phyloP scores from a whole-genome alignment of 2,797 vertebrate genomes.

The Gymnoscopelus braueri region DNA sequence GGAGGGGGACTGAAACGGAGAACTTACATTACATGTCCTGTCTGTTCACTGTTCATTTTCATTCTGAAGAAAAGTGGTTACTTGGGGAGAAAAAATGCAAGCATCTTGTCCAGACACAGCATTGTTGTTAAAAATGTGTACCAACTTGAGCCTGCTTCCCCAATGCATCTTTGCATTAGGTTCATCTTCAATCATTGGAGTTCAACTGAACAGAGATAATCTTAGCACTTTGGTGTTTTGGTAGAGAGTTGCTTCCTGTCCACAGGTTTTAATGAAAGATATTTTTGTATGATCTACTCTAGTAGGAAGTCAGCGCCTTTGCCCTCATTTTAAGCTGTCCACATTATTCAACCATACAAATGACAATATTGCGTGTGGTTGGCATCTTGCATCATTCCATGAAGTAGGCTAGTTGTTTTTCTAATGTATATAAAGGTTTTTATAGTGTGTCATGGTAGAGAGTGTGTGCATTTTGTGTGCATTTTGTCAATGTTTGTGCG shows the following conservation, averaged over 20 bases:
- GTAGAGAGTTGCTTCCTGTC: constrained; percentile 4
- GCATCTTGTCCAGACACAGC: neutral
- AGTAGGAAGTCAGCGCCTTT: constrained; percentile 22
- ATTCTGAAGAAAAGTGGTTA: constrained; percentile 19
- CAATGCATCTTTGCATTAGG: neutral
- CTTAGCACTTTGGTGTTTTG: constrained; percentile 5
- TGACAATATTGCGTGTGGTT: constrained; percentile 36
- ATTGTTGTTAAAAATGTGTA: neutral
- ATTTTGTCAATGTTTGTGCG: constrained; percentile 14
- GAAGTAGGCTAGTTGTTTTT: constrained; percentile 58
- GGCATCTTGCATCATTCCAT: constrained; percentile 72
- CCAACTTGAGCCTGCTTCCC: neutral
- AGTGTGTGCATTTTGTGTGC: constrained; percentile 28
- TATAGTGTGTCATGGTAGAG: constrained; percentile 54
- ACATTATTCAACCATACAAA: constrained; percentile 40
- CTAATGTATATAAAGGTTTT: constrained; percentile 78
- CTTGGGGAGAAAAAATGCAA: constrained; percentile 29
- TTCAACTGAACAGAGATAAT: constrained; percentile 3
- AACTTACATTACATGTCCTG: constrained; percentile 15
- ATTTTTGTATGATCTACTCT: constrained; percentile 70
- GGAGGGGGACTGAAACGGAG: constrained; percentile 4
- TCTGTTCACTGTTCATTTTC: constrained; percentile 31
- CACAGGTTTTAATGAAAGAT: constrained; percentile 66
- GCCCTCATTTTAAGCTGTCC: constrained; percentile 49
- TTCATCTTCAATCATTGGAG: neutral